These are phyloP conservation scores for Prionailurus viverrinus DNA, from an alignment of 2,113 vertebrate species.

Conservation along the genomic window DNA sequence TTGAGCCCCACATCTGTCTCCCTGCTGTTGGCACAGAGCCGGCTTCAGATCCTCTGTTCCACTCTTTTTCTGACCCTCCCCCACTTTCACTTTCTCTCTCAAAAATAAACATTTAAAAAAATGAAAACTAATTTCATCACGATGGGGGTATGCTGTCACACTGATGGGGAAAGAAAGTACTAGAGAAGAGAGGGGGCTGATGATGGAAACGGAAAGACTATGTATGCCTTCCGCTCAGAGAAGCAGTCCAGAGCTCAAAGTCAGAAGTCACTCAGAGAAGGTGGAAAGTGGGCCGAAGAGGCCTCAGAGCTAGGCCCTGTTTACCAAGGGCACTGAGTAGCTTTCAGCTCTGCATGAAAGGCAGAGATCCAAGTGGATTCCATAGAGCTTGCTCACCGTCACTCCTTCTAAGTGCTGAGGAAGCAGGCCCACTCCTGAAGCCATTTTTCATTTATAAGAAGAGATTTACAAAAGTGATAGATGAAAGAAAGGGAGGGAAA, in stretches of 20 bases:
- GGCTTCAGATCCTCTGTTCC: too few species aligned
- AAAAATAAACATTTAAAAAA: too few species aligned
- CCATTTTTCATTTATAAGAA: neutral
- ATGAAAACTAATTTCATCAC: neutral
- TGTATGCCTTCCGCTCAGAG: neutral
- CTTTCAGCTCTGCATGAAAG: neutral
- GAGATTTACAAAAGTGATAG: neutral
- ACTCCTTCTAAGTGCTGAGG: neutral
- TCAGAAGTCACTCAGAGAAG: neutral
- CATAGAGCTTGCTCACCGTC: neutral
- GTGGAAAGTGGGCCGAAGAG: too few species aligned
- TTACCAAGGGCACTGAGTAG: neutral
- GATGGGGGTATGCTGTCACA: neutral
- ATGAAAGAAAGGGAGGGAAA: neutral
- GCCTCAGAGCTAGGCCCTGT: neutral
- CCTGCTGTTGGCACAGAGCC: too few species aligned
- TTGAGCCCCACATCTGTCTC: too few species aligned
- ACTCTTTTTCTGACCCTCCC: too few species aligned
- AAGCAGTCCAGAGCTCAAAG: neutral
- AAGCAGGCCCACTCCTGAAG: neutral
- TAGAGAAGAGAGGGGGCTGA: neutral
- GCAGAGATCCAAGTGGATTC: neutral
- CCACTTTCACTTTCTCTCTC: too few species aligned
- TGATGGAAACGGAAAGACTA: neutral
- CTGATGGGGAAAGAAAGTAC: neutral